Evolutionary conservation across 2,888 invertebrate species (phyloP).

Genomic region (Andrena bucephala): DNA sequence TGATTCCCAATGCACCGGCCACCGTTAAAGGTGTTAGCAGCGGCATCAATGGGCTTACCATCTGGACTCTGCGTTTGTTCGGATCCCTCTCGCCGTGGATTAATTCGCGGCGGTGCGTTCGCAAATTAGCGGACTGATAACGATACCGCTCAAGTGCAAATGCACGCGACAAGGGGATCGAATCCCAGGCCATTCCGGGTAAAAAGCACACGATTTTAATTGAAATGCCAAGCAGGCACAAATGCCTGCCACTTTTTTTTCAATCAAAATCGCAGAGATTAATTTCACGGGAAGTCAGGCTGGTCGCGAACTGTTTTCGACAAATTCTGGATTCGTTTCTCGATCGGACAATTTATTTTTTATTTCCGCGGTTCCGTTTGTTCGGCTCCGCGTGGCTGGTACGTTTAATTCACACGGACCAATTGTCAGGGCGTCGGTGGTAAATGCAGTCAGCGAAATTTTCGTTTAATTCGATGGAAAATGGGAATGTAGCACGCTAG

Average conservation of each 20-base stretch:
- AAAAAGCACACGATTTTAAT: background rate
- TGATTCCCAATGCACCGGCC: constrained; percentile 30
- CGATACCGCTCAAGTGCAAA: background rate
- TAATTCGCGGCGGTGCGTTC: background rate
- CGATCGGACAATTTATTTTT: background rate
- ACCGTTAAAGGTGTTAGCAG: background rate
- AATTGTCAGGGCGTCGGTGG: background rate
- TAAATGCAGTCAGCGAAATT: background rate
- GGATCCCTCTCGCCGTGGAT: background rate
- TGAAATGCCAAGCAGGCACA: background rate
- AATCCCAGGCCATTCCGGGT: background rate
- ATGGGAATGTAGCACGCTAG: background rate
- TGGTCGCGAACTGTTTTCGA: background rate
- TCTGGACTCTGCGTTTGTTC: background rate
- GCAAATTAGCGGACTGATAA: constrained; percentile 8
- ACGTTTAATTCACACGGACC: background rate
- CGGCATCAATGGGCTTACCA: background rate
- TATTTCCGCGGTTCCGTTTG: background rate
- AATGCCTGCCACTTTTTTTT: background rate
- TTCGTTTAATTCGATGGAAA: background rate
- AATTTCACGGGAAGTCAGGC: background rate
- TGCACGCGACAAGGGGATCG: background rate
- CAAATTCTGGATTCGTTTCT: background rate
- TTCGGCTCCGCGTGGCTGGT: background rate
- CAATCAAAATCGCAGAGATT: background rate